Base-by-base conservation (phyloP, 2,888 invertebrate genomes). In the Mongoloraphidia duomilia region DNA sequence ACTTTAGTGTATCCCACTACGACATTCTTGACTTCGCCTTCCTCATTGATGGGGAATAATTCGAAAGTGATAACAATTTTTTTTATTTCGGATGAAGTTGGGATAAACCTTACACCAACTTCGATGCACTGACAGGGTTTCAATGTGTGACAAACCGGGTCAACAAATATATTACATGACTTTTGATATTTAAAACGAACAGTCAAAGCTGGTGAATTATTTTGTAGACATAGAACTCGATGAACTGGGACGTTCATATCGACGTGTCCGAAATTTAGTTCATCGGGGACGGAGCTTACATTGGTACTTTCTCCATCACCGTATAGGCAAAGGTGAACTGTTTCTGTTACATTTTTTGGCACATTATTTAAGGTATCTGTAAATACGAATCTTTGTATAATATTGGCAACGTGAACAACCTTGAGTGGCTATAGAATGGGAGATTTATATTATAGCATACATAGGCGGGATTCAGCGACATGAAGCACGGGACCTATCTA, bases 271-370 rank as follows among this genome's bases (percentile, higher is more conserved):
- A 78, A 69, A 52, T 70, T 55, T 0, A 79, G 52, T 8, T 60
- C 56, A 50, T 69, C 63, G 1, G 80, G 80, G 17, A 59, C 55
- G 52, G 78, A 65, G 5, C 60, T 60, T 12, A 80, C 61, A 33
- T 63, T 60, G 33, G 73, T 68, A 42, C 65, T 62, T 63, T 77
- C 76, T 50, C 69, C 72, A 59, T 74, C 69, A 0, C 77, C 79
- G 56, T 76, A 71, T 14, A 80, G 63, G 52, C 77, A 76, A 49
- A 75, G 68, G 47, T 74, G 65, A 2, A 74, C 70, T 40, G 69
- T 63, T 65, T 73, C 72, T 13, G 68, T 26, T 26, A 26, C 26
- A 1, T 3, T 26, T 26, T 26, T 6, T 26, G 26, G 3, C 6
- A n/a, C n/a, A n/a, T 6, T 6, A 6, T 26, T 26, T 26, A 26